phyloP scores from a whole-genome alignment of 1,140 invertebrate genomes.

The Akabosia matsudoensis region DNA sequence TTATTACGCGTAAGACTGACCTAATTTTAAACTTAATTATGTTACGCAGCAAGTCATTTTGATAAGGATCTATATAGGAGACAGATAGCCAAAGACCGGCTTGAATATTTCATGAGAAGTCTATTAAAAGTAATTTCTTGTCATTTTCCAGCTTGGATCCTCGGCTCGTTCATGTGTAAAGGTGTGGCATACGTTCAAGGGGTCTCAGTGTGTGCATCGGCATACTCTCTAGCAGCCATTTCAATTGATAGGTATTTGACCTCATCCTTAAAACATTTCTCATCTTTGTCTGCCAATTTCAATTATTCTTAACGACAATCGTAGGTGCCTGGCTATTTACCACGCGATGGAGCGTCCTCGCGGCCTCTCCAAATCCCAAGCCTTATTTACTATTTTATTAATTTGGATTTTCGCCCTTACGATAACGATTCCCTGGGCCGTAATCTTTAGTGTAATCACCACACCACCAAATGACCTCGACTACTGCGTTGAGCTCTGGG shows the following conservation, averaged over 20 bases:
- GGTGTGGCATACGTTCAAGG: slow-evolving; percentile 61
- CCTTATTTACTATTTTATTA: slow-evolving; percentile 54
- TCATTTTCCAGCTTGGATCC: slow-evolving; percentile 62
- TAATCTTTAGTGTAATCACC: slow-evolving; percentile 56
- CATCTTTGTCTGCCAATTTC: background rate
- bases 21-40: background rate
- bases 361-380: slow-evolving; percentile 58
- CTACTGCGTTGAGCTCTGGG: slow-evolving; percentile 55
- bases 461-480: slow-evolving; percentile 51
- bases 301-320: background rate
- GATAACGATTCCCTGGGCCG: slow-evolving; percentile 59
- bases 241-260: slow-evolving; percentile 57
- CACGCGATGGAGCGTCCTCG: no score
- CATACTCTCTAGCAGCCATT: slow-evolving; percentile 63
- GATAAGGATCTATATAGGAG: background rate
- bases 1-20: slow-evolving; percentile 89
- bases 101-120: no score
- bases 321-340: slow-evolving; percentile 57
- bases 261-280: background rate
- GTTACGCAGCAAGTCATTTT: background rate
- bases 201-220: slow-evolving; percentile 62
- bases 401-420: slow-evolving; percentile 61
- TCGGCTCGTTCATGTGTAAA: slow-evolving; percentile 62
- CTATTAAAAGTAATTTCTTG: no score
- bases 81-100: no score